Evolutionary conservation across 2,797 vertebrate genomes (phyloP), one percentile per base, ranked within the genome.

Genomic region (Fistularia tabacaria): DNA sequence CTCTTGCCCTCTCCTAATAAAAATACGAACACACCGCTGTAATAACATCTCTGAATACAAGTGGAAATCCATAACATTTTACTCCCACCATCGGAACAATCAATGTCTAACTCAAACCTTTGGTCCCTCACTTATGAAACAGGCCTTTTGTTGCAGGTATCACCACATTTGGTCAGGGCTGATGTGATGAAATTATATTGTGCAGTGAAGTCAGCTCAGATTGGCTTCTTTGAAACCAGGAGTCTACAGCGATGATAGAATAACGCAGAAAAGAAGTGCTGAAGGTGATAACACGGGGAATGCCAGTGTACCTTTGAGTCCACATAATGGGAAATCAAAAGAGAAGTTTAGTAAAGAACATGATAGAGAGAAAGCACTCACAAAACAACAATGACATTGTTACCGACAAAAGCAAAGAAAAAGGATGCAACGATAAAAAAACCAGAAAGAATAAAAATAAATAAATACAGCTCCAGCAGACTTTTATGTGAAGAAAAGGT

Each of bases 51-150:
- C 59, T 81, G 77, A 77, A 79, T 73, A 59, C 60, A 82, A 86
- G 78, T 82, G 76, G 68, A 85, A 87, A 84, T 85, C 84, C 59
- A 87, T 85, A 79, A 69, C 57, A 65, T 80, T 77, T 80, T 78
- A 65, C 38, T 76, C 71, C 59, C 52, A 39, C 63, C 43, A 50
- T 47, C 57, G 52, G 57, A 70, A 55, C 52, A 73, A 82, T 85
- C 80, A 81, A 82, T 82, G 71, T 57, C 44, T 11, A 39, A 42
- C 64, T 64, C 53, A 39, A 47, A 73, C 67, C 66, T 65, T 68
- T 65, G 69, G 44, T 63, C 67, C 51, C 8, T 1, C 39, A 10
- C 8, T 52, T 64, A 61, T 55, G 49, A 71, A 72, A 61, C 55
- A 38, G 49, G 36, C 49, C 45, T 50, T 51, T 50, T 51, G 73